phyloP scores from a whole-genome alignment of 2,888 invertebrate species.

The Stramonita haemastoma region DNA sequence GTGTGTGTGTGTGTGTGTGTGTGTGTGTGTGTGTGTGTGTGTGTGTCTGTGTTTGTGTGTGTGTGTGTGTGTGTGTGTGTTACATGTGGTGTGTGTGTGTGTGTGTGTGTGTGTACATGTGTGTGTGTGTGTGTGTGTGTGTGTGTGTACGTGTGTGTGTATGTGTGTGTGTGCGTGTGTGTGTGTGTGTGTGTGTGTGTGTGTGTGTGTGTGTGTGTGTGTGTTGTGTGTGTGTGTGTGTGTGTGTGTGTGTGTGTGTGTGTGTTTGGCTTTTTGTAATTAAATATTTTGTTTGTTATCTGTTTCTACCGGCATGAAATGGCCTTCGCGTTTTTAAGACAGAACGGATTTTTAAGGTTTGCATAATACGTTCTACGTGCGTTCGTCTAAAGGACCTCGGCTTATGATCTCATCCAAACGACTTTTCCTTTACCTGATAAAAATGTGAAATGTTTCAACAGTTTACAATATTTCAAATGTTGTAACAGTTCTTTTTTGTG shows the following conservation, averaged over 20 bases:
- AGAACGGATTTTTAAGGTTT: background rate
- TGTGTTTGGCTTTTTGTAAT: background rate
- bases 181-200: background rate
- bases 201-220: background rate
- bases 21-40: too few relatives aligned
- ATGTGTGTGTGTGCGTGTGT: too few relatives aligned
- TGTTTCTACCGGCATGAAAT: background rate
- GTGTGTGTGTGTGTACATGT: background rate
- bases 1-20: background rate
- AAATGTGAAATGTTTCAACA: too few relatives aligned
- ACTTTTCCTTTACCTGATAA: background rate
- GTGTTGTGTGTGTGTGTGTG: background rate
- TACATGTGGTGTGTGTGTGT: background rate
- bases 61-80: too few relatives aligned
- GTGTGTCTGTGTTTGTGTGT: too few relatives aligned
- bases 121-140: background rate
- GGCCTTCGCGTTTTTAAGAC: background rate
- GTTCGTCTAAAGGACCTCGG: background rate
- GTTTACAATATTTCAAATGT: too few relatives aligned
- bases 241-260: background rate
- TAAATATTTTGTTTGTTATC: background rate
- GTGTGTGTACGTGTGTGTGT: background rate
- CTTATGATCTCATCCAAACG: background rate
- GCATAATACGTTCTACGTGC: background rate
- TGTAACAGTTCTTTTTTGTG: background rate